Evolutionary conservation across 2,888 invertebrate species (phyloP).

Genomic region (Lasioglossum villosulum): DNA sequence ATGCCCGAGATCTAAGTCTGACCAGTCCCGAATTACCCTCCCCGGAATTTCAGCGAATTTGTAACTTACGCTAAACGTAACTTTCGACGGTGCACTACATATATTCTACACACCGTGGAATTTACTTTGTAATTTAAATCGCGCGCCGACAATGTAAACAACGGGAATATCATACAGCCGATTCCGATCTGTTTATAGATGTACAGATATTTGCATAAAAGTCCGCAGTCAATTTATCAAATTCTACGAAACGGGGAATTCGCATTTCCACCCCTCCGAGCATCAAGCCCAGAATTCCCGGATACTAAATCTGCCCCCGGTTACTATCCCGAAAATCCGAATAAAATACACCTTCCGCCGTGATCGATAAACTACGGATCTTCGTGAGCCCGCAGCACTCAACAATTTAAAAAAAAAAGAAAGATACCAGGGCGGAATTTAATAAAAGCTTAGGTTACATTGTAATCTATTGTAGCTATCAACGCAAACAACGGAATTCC

Average conservation of each 20-base stretch:
- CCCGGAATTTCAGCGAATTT: neutral
- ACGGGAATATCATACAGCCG: neutral
- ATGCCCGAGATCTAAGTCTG: neutral
- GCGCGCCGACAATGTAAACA: neutral
- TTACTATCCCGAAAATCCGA: neutral
- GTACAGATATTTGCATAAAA: neutral
- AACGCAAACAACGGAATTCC: neutral
- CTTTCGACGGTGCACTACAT: neutral
- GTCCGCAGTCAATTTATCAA: conserved; percentile 10
- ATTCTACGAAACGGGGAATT: neutral
- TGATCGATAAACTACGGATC: conserved; percentile 3
- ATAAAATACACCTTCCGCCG: conserved; percentile 1
- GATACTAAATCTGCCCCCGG: neutral
- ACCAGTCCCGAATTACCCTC: neutral
- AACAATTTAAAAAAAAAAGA: neutral
- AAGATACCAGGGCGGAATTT: neutral
- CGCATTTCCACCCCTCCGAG: neutral
- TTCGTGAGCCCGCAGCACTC: neutral
- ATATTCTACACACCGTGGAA: neutral
- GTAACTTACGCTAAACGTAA: neutral
- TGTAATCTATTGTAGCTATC: neutral
- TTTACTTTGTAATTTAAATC: neutral
- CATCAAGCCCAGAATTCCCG: neutral
- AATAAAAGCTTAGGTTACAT: neutral
- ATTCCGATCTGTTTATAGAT: neutral